Base-by-base conservation (phyloP, 2,888 invertebrate species). In the Hydropsyche betteni region DNA sequence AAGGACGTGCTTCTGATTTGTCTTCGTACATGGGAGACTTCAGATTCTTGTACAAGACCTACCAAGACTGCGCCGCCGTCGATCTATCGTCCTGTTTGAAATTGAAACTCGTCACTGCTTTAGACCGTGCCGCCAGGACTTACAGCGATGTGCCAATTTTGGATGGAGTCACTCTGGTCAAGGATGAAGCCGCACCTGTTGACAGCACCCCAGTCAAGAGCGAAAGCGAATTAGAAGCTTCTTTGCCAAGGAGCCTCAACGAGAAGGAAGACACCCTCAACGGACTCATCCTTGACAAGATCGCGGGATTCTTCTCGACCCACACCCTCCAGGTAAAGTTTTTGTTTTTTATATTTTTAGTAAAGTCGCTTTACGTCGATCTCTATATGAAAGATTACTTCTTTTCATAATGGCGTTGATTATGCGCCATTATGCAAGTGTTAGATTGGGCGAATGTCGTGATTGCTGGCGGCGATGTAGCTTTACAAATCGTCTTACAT, bases 111-210 rank as follows among this genome's bases (percentile, higher is more conserved):
- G 88, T 94, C n/a, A 90, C 92, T 33, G 91, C 93, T 2, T 86
- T 95, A 84, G 94, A 93, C 81, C 90, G 93, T 81, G 90, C 91
- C 68, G 89, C 93, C 44, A 89, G 92, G 77, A 85, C 87, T 68
- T 83, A 86, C 68, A 88, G 87, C 79, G 91, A 92, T 78, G 83
- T 95, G 69, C 88, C 90, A 50, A 83, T 95, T 12, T 85, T 92
- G 74, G 93, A 92, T 75, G 94, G 94, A n/a, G 89, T 95, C 71
- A 91, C 91, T 75, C 90, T 95, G 81, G 90, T 93, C 8, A 91
- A 90, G 81, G 91, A 92, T 81, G 86, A 88, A 77, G 83, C 85
- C 81, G 86, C 86, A 68, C 84, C 86, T 76, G 84, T 87, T 72
- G 83, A 85, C 68, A 80, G 82, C 61, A 82, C 84, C 50, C 81